Base-by-base conservation (phyloP, 2,888 invertebrate species). In the Dendrolimus pini region DNA sequence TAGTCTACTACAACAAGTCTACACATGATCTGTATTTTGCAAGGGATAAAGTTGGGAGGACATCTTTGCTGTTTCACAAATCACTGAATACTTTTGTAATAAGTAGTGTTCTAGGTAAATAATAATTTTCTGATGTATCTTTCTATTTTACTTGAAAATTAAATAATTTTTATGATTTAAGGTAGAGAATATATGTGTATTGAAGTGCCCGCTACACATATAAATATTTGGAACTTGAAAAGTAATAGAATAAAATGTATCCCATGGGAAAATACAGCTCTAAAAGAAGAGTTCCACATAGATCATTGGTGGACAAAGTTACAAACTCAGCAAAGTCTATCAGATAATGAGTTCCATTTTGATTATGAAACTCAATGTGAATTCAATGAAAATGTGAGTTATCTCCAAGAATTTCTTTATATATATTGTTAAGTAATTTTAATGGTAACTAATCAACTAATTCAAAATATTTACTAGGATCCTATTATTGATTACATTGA, bases 31-130 rank as follows among this genome's bases (percentile, higher is more conserved):
- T 98, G 53, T 97, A 95, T 91, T 97, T 98, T 83, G 94, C 95
- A 1, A 92, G 98, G 74, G 98, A 99, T 82, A 91, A 92, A 65
- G 93, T 96, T 76, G 98, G 98, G 52, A 91, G 98, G 66, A 94
- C 96, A 72, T 97, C 98, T 78, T 85, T 99, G 55, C 83, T 98
- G 53, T 81, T 95, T 55, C 92, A 93, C 67, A 81, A 84, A 68
- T 77, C 79, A 61, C 67, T 83, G 10, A 69, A 78, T 41, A 74
- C 82, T 14, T 68, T 91, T 58, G 69, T 92, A 57, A 74, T 93
- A 41, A 89, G 92, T 60, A 94, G 93, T 85, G 92, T 92, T 30
- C 88, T 92, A 62, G 83, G 91, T 89, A 80, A 74, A 42, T 55
- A 52, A 42, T 75, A 55, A 67, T 68, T 55, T 58, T 41, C 42